phyloP scores from a whole-genome alignment of 2,113 vertebrate genomes.

The Sinocyclocheilus maitianheensis region DNA sequence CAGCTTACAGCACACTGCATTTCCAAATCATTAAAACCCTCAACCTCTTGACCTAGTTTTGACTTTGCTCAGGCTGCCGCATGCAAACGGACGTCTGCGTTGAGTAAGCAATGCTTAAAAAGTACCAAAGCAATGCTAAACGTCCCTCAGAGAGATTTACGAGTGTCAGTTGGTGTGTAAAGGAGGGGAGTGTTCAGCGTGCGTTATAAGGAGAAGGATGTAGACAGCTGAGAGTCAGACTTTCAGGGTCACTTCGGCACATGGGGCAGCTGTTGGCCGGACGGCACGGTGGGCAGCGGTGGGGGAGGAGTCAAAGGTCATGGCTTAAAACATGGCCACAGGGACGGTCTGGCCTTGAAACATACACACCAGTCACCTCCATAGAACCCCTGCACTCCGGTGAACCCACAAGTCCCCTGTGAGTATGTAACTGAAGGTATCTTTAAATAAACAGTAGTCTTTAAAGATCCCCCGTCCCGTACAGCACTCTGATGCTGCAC shows the following conservation, averaged over 20 bases:
- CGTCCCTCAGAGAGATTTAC: constrained; percentile 39
- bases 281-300: not conserved
- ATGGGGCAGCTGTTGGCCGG: constrained; percentile 51
- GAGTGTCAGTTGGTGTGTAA: constrained; percentile 42
- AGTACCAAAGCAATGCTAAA: constrained; percentile 1
- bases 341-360: constrained; percentile 58
- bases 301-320: constrained; percentile 66
- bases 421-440: constrained; percentile 30
- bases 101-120: not conserved
- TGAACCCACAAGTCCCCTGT: constrained; percentile 26
- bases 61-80: not conserved
- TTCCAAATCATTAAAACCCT: constrained; percentile 24
- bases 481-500: not conserved
- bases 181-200: constrained; percentile 5
- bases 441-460: constrained; percentile 52
- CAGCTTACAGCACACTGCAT: not conserved
- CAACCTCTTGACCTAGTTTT: constrained; percentile 36
- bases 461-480: constrained; percentile 28
- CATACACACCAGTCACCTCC: constrained; percentile 38
- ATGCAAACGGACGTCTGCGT: not conserved
- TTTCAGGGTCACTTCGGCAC: constrained; percentile 65
- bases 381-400: constrained; percentile 33
- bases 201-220: not conserved
- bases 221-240: constrained; percentile 55
- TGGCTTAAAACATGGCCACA: constrained; percentile 58